Conservation (phyloP, 2,797 vertebrate species). For the Triplophysa yarkandensis region DNA sequence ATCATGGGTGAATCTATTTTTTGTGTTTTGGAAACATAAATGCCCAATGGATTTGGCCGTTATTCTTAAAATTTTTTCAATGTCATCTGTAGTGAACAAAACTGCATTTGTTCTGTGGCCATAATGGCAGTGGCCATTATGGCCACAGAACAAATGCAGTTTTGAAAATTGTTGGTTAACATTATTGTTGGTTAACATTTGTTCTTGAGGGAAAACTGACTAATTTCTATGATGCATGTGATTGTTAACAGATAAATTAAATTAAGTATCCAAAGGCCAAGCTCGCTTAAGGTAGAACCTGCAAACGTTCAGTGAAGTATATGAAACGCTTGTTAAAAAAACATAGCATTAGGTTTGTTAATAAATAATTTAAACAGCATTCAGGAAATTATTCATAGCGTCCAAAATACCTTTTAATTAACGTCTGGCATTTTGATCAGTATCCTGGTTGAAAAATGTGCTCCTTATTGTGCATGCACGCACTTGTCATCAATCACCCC, state of each 20-base stretch:
- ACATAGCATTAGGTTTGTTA: conserved; percentile 8
- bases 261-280: not conserved
- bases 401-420: conserved; percentile 14
- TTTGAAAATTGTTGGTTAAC: too few relatives aligned
- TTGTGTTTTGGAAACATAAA: too few relatives aligned
- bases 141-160: too few relatives aligned
- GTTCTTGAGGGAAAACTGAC: too few relatives aligned
- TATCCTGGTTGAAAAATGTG: conserved; percentile 44
- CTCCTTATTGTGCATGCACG: conserved; percentile 40
- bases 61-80: too few relatives aligned
- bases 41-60: too few relatives aligned
- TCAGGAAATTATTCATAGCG: conserved; percentile 2
- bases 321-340: conserved; percentile 20
- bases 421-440: conserved; percentile 31
- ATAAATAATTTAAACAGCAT: conserved; percentile 9
- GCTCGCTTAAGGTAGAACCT: not conserved
- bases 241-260: not conserved
- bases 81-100: too few relatives aligned
- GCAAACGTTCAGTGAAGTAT: conserved; percentile 12
- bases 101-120: too few relatives aligned
- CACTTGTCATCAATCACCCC: conserved; percentile 50
- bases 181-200: too few relatives aligned
- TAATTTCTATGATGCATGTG: not conserved
- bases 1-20: too few relatives aligned
- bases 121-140: too few relatives aligned